These are phyloP conservation scores for Calliopsis andreniformis DNA, from an alignment of 1,140 invertebrate species.

Conservation along the genomic window DNA sequence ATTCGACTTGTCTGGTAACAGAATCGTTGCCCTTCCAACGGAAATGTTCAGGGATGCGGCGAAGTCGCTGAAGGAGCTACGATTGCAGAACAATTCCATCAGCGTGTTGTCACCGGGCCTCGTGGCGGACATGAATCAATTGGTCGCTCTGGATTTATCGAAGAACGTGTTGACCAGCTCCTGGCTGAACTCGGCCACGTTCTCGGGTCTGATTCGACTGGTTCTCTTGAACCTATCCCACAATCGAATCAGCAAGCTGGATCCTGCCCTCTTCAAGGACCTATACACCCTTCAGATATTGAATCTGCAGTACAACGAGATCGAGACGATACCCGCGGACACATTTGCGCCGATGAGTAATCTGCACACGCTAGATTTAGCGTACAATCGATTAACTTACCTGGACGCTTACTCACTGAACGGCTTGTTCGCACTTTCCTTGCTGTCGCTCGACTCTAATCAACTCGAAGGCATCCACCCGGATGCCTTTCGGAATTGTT, in stretches of 20 bases:
- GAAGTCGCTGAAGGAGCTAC: constrained; percentile 91
- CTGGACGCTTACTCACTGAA: constrained; percentile 89
- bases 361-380: constrained; percentile 89
- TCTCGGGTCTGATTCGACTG: constrained; percentile 92
- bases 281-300: constrained; percentile 91
- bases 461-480: constrained; percentile 86
- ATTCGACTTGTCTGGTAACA: constrained; percentile 92
- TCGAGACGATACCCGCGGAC: constrained; percentile 88
- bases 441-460: constrained; percentile 90
- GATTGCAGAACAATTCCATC: constrained; percentile 94
- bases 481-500: constrained; percentile 92
- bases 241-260: constrained; percentile 90
- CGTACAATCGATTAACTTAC: constrained; percentile 88
- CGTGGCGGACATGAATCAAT: constrained; percentile 91
- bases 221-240: constrained; percentile 92
- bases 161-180: constrained; percentile 92
- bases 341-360: constrained; percentile 91
- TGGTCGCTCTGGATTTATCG: constrained; percentile 93
- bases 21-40: constrained; percentile 92
- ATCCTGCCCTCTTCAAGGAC: constrained; percentile 90
- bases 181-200: constrained; percentile 91
- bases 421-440: constrained; percentile 90
- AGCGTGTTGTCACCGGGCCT: constrained; percentile 89
- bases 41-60: constrained; percentile 90
- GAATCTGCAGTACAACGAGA: constrained; percentile 89